Evolutionary conservation across 2,888 invertebrate genomes (phyloP).

Genomic region (Atethmia centrago): DNA sequence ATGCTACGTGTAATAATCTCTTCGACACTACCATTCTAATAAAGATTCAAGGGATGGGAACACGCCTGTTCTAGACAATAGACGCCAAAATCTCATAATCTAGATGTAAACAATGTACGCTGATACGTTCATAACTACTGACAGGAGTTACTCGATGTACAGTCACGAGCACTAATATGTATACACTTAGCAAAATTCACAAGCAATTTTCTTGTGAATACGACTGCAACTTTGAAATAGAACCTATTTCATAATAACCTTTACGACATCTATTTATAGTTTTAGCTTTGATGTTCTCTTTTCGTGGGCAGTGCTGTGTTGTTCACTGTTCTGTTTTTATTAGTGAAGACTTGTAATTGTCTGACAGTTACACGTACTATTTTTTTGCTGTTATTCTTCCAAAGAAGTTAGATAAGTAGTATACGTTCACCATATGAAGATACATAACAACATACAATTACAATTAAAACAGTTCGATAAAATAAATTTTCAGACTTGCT

Average conservation of each 20-base stretch:
- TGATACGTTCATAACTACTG: slow-evolving; percentile 52
- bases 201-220: background rate
- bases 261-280: background rate
- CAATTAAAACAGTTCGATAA: background rate
- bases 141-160: slow-evolving; percentile 3
- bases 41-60: slow-evolving; percentile 66
- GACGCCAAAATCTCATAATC: slow-evolving; percentile 57
- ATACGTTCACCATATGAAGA: background rate
- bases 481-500: background rate
- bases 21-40: slow-evolving; percentile 52
- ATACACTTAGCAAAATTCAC: background rate
- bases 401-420: background rate
- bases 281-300: background rate
- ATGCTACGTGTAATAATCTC: slow-evolving; percentile 35
- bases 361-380: background rate
- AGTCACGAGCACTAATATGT: background rate
- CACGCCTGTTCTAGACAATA: slow-evolving; percentile 52
- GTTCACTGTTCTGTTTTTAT: background rate
- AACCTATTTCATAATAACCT: background rate
- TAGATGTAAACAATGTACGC: slow-evolving; percentile 63
- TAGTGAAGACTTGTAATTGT: background rate
- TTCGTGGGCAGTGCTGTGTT: background rate
- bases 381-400: background rate
- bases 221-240: background rate
- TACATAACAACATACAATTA: background rate